These are phyloP conservation scores for Bombus affinis DNA, from an alignment of 1,140 invertebrate genomes.

Conservation along the genomic window DNA sequence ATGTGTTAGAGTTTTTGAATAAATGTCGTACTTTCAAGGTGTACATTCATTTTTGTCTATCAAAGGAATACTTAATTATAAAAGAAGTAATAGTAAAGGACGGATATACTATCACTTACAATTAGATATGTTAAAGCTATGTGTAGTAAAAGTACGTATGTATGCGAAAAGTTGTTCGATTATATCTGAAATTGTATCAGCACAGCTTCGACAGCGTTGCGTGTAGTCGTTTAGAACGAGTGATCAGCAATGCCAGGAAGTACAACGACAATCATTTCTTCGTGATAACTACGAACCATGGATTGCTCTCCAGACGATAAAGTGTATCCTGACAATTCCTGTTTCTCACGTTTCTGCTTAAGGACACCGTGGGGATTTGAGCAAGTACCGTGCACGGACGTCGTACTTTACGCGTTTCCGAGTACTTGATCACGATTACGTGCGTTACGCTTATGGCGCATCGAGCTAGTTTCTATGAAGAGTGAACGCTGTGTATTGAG, in stretches of 20 bases:
- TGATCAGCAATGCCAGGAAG: conserved; percentile 1
- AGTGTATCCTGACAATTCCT: conserved; percentile 16
- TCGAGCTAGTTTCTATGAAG: no score
- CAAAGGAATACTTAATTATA: no score
- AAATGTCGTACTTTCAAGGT: no score
- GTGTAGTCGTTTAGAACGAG: background rate
- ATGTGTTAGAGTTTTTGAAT: no score
- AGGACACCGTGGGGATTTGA: conserved; percentile 20
- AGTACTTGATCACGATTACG: background rate
- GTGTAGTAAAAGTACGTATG: no score
- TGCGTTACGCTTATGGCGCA: no score
- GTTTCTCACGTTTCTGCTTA: conserved; percentile 43
- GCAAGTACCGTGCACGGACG: conserved; percentile 3
- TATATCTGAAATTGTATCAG: background rate
- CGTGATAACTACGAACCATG: conserved; percentile 20
- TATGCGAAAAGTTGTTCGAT: background rate
- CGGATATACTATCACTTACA: no score
- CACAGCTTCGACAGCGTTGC: background rate
- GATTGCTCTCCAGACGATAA: conserved; percentile 15
- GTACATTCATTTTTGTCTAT: no score
- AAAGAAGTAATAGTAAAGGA: no score
- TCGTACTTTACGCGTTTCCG: conserved; percentile 9
- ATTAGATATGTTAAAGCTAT: no score
- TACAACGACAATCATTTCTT: conserved; percentile 26
- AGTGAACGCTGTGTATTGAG: no score